phyloP scores from a whole-genome alignment of 2,113 vertebrate species.

The Numida meleagris region DNA sequence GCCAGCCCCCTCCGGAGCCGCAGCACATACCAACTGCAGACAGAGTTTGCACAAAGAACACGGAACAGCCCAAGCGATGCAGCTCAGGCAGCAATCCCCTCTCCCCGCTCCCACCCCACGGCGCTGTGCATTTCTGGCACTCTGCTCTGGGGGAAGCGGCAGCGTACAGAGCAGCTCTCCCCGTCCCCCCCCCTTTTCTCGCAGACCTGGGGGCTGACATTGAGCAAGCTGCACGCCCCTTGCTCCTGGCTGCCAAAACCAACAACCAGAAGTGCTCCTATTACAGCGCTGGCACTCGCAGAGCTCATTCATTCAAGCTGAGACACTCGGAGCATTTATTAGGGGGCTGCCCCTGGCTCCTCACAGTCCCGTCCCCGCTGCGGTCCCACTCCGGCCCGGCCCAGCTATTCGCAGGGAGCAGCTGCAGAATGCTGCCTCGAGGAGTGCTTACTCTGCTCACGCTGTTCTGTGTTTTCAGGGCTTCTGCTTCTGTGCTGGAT shows the following conservation, averaged over 20 bases:
- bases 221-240: constrained; percentile 67
- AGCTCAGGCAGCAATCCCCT: background rate
- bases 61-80: background rate
- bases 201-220: constrained; percentile 40
- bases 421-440: background rate
- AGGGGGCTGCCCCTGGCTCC: constrained; percentile 53
- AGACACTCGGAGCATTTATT: constrained; percentile 68
- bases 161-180: background rate
- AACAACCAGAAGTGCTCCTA: constrained; percentile 72
- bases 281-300: constrained; percentile 78
- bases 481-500: constrained; percentile 44
- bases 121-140: background rate
- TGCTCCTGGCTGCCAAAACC: constrained; percentile 33
- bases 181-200: constrained; percentile 4
- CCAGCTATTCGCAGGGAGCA: background rate
- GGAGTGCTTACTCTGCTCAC: constrained; percentile 71
- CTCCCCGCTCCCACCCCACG: background rate
- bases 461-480: constrained; percentile 73
- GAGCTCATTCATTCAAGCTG: constrained; percentile 78
- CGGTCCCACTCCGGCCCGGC: background rate
- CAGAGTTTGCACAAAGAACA: accelerated
- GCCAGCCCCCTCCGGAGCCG: background rate
- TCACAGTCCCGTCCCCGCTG: background rate
- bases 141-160: background rate
- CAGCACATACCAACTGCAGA: background rate